phyloP scores from a whole-genome alignment of 2,888 invertebrate species.

The Melanchra persicariae region DNA sequence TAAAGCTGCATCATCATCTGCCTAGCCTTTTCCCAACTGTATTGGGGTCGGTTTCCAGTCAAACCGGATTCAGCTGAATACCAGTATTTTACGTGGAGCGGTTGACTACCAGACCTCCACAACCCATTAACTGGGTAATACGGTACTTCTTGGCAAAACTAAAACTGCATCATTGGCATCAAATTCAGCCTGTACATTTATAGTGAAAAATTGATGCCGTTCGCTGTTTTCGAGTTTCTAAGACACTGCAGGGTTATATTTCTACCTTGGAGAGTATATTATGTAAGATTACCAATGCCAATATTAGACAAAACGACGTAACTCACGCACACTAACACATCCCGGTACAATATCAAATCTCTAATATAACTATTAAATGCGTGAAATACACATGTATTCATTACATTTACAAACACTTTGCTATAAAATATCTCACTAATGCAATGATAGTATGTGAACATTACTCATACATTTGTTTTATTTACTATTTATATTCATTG shows the following conservation, averaged over 20 bases:
- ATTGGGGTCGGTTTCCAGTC: no score
- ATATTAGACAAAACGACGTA: slow-evolving; percentile 70
- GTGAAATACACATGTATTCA: slow-evolving; percentile 83
- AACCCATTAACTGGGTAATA: no score
- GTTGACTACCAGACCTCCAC: no score
- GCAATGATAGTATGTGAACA: slow-evolving; percentile 75
- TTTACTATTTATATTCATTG: slow-evolving; percentile 73
- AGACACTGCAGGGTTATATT: slow-evolving; percentile 17
- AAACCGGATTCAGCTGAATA: no score
- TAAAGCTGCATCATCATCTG: no score
- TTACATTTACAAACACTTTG: slow-evolving; percentile 78
- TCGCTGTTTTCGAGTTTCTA: neutral
- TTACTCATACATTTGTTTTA: slow-evolving; percentile 62
- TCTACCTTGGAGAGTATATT: slow-evolving; percentile 13
- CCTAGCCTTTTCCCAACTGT: no score
- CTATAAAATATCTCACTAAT: slow-evolving; percentile 84
- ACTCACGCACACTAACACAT: slow-evolving; percentile 86
- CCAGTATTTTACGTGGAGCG: no score
- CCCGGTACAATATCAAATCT: slow-evolving; percentile 78
- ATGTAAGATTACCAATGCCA: slow-evolving; percentile 69
- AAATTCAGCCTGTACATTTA: no score
- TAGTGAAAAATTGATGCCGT: neutral
- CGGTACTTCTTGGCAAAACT: no score
- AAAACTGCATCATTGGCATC: no score
- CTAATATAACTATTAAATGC: slow-evolving; percentile 88